phyloP scores from a whole-genome alignment of 2,888 invertebrate species.

The Leptopterna dolabrata region DNA sequence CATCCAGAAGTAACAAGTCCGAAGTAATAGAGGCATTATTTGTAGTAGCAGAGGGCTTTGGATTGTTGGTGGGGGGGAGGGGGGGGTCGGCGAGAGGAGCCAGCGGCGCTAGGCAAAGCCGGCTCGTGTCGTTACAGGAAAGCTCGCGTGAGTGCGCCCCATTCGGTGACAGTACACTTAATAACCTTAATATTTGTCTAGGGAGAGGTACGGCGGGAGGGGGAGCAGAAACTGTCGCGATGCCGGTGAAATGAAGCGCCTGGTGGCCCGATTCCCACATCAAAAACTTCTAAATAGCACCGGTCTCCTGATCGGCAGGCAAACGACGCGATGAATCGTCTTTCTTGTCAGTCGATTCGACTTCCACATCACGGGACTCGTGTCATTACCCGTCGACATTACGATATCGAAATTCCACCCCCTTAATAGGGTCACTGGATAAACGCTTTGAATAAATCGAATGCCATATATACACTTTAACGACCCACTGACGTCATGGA shows the following conservation, averaged over 20 bases:
- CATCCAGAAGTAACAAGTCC: constrained; percentile 45
- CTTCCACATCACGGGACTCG: not conserved
- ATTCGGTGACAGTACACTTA: constrained; percentile 53
- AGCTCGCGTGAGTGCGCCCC: constrained; percentile 45
- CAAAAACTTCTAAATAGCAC: constrained; percentile 52
- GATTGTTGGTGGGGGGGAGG: not conserved
- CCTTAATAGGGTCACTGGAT: constrained; percentile 53
- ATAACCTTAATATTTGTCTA: constrained; percentile 54
- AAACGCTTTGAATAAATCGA: constrained; percentile 48
- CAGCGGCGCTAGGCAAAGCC: not conserved
- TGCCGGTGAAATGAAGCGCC: constrained; percentile 55
- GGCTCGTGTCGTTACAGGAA: constrained; percentile 49
- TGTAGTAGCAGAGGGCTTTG: not conserved
- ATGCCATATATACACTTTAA: constrained; percentile 9
- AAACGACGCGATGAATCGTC: constrained; percentile 40
- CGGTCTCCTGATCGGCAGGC: constrained; percentile 37
- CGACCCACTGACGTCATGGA: constrained; percentile 26
- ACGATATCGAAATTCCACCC: constrained; percentile 46
- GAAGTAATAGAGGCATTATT: constrained; percentile 35
- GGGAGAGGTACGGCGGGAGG: not conserved
- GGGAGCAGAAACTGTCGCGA: constrained; percentile 31
- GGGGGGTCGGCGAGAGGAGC: not conserved
- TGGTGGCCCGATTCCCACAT: constrained; percentile 55
- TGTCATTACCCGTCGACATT: constrained; percentile 50
- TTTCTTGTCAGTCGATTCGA: not conserved